phyloP scores from a whole-genome alignment of 2,888 invertebrate species.

The Coelinius sp. region DNA sequence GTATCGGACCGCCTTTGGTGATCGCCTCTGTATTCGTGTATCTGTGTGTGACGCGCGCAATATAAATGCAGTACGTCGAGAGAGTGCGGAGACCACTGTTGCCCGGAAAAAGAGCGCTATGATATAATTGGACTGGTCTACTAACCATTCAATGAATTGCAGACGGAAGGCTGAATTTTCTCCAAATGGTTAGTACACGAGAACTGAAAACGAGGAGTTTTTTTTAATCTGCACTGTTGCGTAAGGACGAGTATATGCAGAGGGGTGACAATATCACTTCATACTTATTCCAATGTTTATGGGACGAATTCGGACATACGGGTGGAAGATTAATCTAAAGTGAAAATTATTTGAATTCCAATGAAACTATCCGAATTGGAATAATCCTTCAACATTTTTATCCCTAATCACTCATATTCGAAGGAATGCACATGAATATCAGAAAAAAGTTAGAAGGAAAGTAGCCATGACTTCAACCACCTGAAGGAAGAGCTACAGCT shows the following conservation, averaged over 20 bases:
- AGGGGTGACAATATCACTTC: constrained; percentile 31
- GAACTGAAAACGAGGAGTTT: neutral
- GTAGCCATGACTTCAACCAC: too few relatives aligned
- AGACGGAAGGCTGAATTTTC: constrained; percentile 43
- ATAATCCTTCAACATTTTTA: too few relatives aligned
- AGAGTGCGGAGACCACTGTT: constrained; percentile 36
- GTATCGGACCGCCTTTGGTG: neutral
- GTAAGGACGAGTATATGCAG: neutral
- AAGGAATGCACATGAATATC: too few relatives aligned
- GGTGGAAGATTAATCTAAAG: neutral
- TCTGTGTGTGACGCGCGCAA: neutral
- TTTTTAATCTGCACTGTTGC: neutral
- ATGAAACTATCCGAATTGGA: too few relatives aligned
- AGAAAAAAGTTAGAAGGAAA: too few relatives aligned
- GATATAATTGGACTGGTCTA: constrained; percentile 65
- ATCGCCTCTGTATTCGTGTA: neutral
- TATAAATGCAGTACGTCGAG: neutral
- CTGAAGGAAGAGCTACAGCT: too few relatives aligned
- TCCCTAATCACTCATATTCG: too few relatives aligned
- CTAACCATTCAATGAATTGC: constrained; percentile 56
- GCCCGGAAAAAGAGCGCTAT: constrained; percentile 51
- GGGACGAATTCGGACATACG: constrained; percentile 40
- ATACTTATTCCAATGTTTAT: constrained; percentile 37
- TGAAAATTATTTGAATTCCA: neutral
- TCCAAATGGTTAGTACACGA: constrained; percentile 53